Evolutionary conservation across 2,888 invertebrate genomes (phyloP), one percentile per base, ranked within the genome.

Genomic region (Drosophila infuscata): DNA sequence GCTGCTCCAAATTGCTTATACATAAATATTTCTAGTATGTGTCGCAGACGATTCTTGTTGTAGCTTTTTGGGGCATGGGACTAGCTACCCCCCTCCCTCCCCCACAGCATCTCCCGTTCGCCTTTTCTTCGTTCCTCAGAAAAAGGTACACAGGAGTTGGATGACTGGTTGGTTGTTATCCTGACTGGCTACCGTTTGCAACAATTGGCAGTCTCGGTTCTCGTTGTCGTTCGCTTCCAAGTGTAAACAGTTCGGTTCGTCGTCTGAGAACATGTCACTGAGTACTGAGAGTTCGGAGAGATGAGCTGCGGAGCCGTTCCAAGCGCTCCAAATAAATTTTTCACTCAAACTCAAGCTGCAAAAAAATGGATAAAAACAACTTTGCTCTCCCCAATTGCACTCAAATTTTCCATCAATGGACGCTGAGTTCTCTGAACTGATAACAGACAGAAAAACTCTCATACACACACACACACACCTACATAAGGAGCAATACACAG

Each of bases 141-240:
- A 53, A 68, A 74, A 79, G 72, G 79, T 81, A 64, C 74, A 81
- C 82, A 79, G 49, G 41, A 64, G 48, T 67, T 62, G 62, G 43
- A 62, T 75, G 76, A 35, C 69, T 70, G 74, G 54, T 49, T 68
- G 68, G 61, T 38, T 74, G 74, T 56, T 70, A 53, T 32, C 57
- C 65, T 59, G 70, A 63, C 73, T 64, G 73, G 57, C 62, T 65
- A 74, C 67, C 53, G 85, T 69, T 90, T 88, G 90, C 91, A 90
- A 90, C 90, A 91, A 91, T 91, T 91, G 90, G 90, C 88, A 89
- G 90, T 90, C 81, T 75, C 78, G 52, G 52, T 59, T 35, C 46
- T 68, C 35, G 61, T 70, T 66, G 41, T 60, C 63, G 58, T 80
- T 75, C 65, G 79, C 81, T 83, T 85, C 81, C 81, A 83, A 83